A percentile compares a stretch with the other conserved stretches of the same genome.
Evolutionary conservation across 2,113 vertebrate genomes (phyloP).

Genomic region (Caloenas nicobarica): DNA sequence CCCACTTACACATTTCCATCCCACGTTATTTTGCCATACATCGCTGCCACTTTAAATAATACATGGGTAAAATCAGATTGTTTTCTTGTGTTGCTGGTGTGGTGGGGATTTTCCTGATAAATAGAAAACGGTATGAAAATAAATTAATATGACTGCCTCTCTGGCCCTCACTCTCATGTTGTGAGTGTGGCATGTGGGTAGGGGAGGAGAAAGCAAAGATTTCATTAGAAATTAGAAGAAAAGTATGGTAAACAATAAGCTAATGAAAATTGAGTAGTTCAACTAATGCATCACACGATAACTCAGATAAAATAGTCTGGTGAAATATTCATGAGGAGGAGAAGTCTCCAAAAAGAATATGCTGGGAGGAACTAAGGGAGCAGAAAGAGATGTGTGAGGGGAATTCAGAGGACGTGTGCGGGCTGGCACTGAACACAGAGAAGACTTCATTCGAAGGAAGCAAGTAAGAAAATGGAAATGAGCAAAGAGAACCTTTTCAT

Average conservation of each 20-base stretch:
- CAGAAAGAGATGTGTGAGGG: not conserved
- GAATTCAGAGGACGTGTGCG: not conserved
- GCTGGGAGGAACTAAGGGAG: conserved; percentile 6
- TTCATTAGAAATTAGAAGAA: not conserved
- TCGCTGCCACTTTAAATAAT: not conserved
- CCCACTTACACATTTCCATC: not conserved
- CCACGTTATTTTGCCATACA: not conserved
- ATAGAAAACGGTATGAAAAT: not conserved
- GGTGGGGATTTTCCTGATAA: not conserved
- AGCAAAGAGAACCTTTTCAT: not conserved
- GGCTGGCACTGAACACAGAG: not conserved
- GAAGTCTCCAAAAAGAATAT: conserved; percentile 15
- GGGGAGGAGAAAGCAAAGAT: not conserved
- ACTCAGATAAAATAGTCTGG: not conserved
- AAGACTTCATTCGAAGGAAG: not conserved
- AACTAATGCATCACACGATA: not conserved
- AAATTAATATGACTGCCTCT: not conserved
- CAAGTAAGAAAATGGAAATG: not conserved
- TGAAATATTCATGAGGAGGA: conserved; percentile 49
- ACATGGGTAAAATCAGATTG: not conserved
- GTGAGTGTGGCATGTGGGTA: not conserved
- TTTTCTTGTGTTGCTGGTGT: not conserved
- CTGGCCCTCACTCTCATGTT: not conserved
- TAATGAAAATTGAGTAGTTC: conserved; percentile 16
- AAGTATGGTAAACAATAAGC: not conserved